Evolutionary conservation across 2,797 vertebrate genomes (phyloP).

Genomic region (Lepilemur ruficaudatus): DNA sequence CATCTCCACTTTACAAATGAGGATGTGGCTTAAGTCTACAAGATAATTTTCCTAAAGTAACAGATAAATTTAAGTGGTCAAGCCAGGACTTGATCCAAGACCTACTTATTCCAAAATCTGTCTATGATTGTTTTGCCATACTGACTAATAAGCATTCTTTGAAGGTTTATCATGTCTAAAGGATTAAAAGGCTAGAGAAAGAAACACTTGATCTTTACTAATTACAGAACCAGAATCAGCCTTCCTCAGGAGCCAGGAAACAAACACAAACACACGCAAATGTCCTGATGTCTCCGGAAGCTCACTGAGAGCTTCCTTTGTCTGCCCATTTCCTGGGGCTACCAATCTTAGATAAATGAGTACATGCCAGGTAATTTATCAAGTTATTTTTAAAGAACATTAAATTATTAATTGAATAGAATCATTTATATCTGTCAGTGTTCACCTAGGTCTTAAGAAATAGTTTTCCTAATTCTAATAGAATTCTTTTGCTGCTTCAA

Average conservation of each 20-base stretch:
- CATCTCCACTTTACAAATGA: not conserved
- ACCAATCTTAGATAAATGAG: not conserved
- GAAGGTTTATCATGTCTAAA: not conserved
- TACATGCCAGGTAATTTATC: not conserved
- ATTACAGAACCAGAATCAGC: not conserved
- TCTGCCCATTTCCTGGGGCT: not conserved
- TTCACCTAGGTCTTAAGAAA: not conserved
- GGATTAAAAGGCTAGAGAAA: not conserved
- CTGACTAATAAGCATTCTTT: not conserved
- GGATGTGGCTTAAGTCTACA: too few relatives aligned
- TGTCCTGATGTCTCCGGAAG: not conserved
- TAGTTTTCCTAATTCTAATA: not conserved
- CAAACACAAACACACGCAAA: not conserved
- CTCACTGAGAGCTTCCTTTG: not conserved
- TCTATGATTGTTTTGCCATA: not conserved
- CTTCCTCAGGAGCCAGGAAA: not conserved
- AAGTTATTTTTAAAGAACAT: slow-evolving; percentile 35
- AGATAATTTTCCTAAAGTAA: not conserved
- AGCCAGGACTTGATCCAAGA: not conserved
- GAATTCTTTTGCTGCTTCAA: not conserved
- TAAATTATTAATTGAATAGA: not conserved
- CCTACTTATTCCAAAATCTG: not conserved
- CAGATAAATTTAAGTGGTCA: not conserved
- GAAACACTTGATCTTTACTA: not conserved
- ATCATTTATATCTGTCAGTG: not conserved